Percentiles rank a stretch among this genome's conserved stretches.
phyloP scores from a whole-genome alignment of 2,797 vertebrate species.

The Psittacula derbiana region DNA sequence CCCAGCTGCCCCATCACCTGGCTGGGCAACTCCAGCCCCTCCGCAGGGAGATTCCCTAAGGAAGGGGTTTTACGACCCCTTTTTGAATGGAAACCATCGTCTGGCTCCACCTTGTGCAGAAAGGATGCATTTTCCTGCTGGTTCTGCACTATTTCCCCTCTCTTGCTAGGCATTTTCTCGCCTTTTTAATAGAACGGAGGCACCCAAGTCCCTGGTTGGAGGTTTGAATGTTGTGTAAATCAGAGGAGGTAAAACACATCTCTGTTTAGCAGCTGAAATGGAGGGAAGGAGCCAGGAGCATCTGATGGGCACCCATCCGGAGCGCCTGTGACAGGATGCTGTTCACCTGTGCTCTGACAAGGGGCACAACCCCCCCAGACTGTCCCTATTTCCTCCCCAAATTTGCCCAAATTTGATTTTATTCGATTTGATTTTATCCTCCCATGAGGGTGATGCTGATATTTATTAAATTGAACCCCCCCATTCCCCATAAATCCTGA shows the following conservation, averaged over 20 bases:
- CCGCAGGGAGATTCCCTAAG: not conserved
- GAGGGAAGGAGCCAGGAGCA: not conserved
- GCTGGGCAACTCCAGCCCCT: not conserved
- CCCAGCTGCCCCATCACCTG: not conserved
- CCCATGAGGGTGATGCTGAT: rapidly evolving
- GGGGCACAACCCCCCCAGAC: not conserved
- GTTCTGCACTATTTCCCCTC: not conserved
- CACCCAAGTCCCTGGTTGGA: not conserved
- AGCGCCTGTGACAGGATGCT: rapidly evolving
- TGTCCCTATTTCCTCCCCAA: rapidly evolving
- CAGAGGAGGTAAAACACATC: not conserved
- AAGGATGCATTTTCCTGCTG: not conserved
- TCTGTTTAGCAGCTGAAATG: not conserved
- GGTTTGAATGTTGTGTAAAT: no score
- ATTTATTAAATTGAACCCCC: not conserved
- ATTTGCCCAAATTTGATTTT: not conserved
- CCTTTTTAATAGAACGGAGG: not conserved
- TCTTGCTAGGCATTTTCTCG: rapidly evolving
- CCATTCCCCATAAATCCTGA: not conserved
- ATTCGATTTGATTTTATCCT: not conserved
- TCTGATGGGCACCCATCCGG: rapidly evolving
- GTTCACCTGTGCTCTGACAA: rapidly evolving
- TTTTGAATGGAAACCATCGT: rapidly evolving
- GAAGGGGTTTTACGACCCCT: not conserved
- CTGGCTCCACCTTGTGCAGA: not conserved